phyloP scores from a whole-genome alignment of 2,113 vertebrate species.

The Nyctereutes procyonoides region DNA sequence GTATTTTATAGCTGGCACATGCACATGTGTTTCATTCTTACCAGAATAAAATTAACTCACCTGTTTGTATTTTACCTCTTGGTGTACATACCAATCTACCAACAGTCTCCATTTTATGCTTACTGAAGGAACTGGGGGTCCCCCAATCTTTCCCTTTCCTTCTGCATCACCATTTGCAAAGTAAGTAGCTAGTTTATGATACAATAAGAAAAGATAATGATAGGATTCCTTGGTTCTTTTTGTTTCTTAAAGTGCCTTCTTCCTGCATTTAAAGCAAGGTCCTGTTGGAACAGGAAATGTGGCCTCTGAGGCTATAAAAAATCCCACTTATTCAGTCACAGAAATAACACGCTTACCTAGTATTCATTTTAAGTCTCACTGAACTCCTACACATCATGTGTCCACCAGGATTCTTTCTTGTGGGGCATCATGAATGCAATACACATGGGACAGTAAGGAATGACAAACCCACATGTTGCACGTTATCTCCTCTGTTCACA shows the following conservation, averaged over 20 bases:
- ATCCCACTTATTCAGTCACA: neutral
- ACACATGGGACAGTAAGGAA: neutral
- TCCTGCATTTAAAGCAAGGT: neutral
- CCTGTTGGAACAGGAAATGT: neutral
- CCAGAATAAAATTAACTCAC: neutral
- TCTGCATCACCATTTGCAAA: neutral
- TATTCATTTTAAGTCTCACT: neutral
- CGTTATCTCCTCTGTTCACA: neutral
- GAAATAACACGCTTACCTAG: neutral
- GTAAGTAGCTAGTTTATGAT: neutral
- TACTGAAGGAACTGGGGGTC: neutral
- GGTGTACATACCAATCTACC: neutral
- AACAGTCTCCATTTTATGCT: neutral
- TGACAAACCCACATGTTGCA: neutral
- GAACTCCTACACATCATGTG: neutral
- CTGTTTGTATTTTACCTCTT: neutral
- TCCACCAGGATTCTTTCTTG: neutral
- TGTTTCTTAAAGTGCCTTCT: slow-evolving; percentile 7
- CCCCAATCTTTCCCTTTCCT: neutral
- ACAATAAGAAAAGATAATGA: neutral
- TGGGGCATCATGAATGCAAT: neutral
- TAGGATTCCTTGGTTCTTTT: neutral
- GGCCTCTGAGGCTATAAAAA: neutral
- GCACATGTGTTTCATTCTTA: neutral
- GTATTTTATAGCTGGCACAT: neutral